Conservation (phyloP, 2,113 vertebrate genomes). For the Ailuropoda melanoleuca region DNA sequence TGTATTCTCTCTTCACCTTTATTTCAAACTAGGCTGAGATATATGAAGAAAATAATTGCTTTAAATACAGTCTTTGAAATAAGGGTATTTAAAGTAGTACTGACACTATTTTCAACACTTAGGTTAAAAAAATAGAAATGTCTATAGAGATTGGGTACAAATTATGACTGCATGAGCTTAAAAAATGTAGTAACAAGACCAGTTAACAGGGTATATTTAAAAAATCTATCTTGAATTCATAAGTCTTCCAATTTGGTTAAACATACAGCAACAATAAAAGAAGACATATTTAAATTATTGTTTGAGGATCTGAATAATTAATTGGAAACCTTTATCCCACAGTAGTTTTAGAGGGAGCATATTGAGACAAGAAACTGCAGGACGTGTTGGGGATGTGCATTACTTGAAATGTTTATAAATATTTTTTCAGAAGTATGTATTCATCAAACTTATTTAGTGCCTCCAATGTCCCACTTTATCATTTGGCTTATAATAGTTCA, state of each 20-base stretch:
- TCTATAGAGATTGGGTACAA: neutral
- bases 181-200: neutral
- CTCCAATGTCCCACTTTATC: neutral
- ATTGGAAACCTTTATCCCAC: neutral
- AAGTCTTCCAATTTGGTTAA: neutral
- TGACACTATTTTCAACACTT: conserved; percentile 5
- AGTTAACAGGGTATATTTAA: neutral
- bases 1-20: neutral
- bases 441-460: neutral
- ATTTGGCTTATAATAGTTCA: neutral
- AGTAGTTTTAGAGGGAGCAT: neutral
- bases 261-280: neutral
- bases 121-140: neutral
- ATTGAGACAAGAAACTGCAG: neutral
- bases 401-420: neutral
- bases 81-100: neutral
- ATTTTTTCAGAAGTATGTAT: neutral
- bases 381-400: fast-evolving
- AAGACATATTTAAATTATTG: neutral
- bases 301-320: neutral
- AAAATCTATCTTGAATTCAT: neutral
- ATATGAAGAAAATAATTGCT: neutral
- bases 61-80: neutral
- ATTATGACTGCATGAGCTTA: neutral
- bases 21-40: neutral